Percentiles rank a stretch among this genome's conserved stretches.
phyloP scores from a whole-genome alignment of 2,888 invertebrate species.

The Drosophila parthenogenetica region DNA sequence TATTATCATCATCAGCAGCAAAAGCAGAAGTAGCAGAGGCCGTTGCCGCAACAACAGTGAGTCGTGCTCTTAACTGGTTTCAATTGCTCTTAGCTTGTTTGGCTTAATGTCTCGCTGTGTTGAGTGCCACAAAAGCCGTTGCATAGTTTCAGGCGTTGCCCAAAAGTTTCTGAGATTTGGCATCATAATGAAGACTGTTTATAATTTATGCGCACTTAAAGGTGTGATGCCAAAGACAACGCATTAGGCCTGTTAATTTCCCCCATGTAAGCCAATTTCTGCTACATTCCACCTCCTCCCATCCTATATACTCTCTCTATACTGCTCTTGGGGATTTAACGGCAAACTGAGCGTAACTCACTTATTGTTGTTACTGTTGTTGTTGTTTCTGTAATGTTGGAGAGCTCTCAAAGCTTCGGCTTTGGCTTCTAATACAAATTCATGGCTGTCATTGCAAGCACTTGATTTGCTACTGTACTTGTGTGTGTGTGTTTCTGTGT shows the following conservation, averaged over 20 bases:
- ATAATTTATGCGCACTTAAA: conserved; percentile 73
- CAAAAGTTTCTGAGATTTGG: conserved; percentile 54
- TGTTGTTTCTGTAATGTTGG: conserved; percentile 18
- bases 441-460: conserved; percentile 57
- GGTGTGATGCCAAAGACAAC: conserved; percentile 55
- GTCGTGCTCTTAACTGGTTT: conserved; percentile 33
- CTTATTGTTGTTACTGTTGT: conserved; percentile 28
- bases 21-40: neutral
- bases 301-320: no score
- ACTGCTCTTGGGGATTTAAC: conserved; percentile 21
- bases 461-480: conserved; percentile 36
- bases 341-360: conserved; percentile 28
- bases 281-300: neutral
- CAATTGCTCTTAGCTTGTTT: conserved; percentile 43
- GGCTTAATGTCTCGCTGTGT: conserved; percentile 17
- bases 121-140: conserved; percentile 39
- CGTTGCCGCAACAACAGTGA: neutral
- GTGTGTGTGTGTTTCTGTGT: conserved; percentile 21
- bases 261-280: conserved; percentile 46
- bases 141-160: conserved; percentile 58
- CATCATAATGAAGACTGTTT: conserved; percentile 61
- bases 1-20: conserved; percentile 61
- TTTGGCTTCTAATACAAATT: conserved; percentile 69
- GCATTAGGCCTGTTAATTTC: conserved; percentile 73
- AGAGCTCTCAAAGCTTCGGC: conserved; percentile 29